Conservation (phyloP, 2,888 invertebrate genomes). For the Cantharis flavilabris region DNA sequence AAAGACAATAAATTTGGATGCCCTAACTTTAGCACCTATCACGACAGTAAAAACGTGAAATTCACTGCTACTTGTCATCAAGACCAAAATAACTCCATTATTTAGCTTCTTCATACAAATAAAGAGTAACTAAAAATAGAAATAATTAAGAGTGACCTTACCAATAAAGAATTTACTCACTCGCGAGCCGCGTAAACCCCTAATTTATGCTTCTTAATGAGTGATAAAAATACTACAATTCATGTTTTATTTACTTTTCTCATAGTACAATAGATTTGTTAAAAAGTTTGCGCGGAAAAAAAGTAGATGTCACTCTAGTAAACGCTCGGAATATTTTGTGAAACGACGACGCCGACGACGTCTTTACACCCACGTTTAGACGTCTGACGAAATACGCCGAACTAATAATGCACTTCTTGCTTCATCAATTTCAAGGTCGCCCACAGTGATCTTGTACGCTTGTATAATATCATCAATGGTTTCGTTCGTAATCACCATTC, state of each 20-base stretch:
- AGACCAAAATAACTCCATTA: constrained; percentile 27
- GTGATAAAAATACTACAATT: background rate
- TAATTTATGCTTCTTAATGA: constrained; percentile 2
- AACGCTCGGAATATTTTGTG: background rate
- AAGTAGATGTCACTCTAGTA: background rate
- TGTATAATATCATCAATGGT: constrained; percentile 35
- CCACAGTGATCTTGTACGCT: constrained; percentile 33
- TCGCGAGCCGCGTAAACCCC: constrained; percentile 13
- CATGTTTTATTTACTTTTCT: background rate
- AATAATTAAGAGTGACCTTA: constrained; percentile 27
- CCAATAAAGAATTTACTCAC: constrained; percentile 24
- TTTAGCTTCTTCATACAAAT: constrained; percentile 17
- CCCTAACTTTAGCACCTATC: constrained; percentile 10
- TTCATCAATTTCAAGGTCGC: constrained; percentile 32
- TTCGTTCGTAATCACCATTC: constrained; percentile 31
- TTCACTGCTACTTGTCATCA: constrained; percentile 15
- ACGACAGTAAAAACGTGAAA: constrained; percentile 15
- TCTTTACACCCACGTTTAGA: background rate
- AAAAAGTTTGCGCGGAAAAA: background rate
- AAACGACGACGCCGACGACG: background rate
- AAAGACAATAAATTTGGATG: constrained; percentile 6
- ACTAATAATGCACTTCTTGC: background rate
- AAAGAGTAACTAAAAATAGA: constrained; percentile 24
- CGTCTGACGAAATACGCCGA: constrained; percentile 11
- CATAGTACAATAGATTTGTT: background rate